A percentile compares a stretch with the other conserved stretches of the same genome.
Evolutionary conservation across 2,797 vertebrate species (phyloP).

Genomic region (Falco peregrinus): DNA sequence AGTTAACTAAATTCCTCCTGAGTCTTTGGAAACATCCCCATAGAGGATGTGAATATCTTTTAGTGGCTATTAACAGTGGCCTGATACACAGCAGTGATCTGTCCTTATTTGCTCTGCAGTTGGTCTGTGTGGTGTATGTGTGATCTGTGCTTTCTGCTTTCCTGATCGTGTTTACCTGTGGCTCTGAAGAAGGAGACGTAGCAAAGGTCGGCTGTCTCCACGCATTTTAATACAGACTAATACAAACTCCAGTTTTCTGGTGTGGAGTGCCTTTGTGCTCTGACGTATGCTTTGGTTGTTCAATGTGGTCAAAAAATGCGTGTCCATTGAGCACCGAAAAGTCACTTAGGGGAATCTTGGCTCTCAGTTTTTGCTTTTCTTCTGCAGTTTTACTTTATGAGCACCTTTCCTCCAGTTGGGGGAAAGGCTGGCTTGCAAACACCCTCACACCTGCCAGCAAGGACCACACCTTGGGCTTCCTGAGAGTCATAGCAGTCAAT

Average conservation of each 20-base stretch:
- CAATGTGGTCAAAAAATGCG: rapidly evolving
- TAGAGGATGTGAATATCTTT: neutral
- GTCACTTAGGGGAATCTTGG: neutral
- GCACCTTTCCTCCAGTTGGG: conserved; percentile 59
- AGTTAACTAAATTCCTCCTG: neutral
- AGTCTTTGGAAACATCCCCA: neutral
- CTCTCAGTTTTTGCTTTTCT: neutral
- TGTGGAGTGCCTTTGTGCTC: neutral
- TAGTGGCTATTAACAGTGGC: neutral
- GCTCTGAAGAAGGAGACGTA: neutral
- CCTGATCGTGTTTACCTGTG: neutral
- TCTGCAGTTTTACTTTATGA: conserved; percentile 25
- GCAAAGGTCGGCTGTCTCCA: neutral
- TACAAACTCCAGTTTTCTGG: neutral
- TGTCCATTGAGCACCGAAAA: neutral
- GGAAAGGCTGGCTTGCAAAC: conserved; percentile 61
- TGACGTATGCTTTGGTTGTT: rapidly evolving
- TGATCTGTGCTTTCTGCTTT: neutral
- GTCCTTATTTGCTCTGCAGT: neutral
- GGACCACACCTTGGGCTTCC: conserved; percentile 64
- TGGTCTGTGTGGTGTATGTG: neutral
- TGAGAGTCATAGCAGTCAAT: conserved; percentile 24
- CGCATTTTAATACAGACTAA: neutral
- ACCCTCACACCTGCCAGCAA: conserved; percentile 57
- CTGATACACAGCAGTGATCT: neutral